Evolutionary conservation across 1,140 invertebrate species (phyloP), one percentile per base, ranked within the genome.

Genomic region (Delia radicum): DNA sequence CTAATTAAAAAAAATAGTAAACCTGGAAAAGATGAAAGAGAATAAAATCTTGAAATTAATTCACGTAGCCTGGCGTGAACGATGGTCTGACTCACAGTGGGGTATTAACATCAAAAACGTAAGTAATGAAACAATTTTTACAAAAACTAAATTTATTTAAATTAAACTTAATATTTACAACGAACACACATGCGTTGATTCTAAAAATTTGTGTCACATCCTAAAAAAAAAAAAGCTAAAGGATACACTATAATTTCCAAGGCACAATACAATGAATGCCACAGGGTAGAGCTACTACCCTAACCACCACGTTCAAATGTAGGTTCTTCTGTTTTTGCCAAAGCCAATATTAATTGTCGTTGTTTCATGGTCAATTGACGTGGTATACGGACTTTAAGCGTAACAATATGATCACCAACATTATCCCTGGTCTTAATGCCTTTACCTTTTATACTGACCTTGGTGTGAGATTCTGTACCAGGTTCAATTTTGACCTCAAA

Each of bases 1-100:
- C 5, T 28, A 73, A 48, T 28, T 65, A 28, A 67, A 37, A n/a
- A 2, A 62, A 15, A 55, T 26, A 13, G n/a, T n/a, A n/a, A n/a
- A n/a, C n/a, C n/a, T n/a, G n/a, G 10, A 21, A 48, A 62, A 24
- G 29, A 77, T 77, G 74, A 77, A 75, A 71, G 77, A 77, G 24
- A 73, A 26, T 37, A 75, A 73, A 69, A 76, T 78, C 31, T 88
- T 96, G n/a, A 96, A 95, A 87, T 93, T 93, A 75, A 89, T 98
- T 76, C 87, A 97, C 29, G 90, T 92, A 87, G 96, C 96, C 55
- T 98, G 96, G 96, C 89, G 95, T 80, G 96, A 98, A 88, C 89
- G 96, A 73, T 98, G 96, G 96, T 93, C 93, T 12, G 96, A 98
- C 88, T 90, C 97, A 28, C 94, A 97, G 87, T 98, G 96, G 96